Evolutionary conservation across 2,113 vertebrate genomes (phyloP).

Genomic region (Hippoglossus stenolepis): DNA sequence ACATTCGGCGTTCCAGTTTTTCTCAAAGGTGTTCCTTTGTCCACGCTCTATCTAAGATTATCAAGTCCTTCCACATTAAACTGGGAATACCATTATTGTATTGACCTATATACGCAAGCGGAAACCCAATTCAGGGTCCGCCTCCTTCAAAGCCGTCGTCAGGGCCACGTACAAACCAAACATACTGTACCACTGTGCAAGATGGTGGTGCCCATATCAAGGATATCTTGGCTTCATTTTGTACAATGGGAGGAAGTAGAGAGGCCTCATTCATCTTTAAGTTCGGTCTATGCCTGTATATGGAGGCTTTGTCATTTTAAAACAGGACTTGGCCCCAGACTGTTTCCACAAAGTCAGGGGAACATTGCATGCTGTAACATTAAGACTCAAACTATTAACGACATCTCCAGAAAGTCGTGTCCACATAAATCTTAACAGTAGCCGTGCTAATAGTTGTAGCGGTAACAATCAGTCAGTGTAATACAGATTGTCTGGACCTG

Average conservation of each 20-base stretch:
- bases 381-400: neutral
- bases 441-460: neutral
- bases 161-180: no score
- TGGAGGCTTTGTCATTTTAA: neutral
- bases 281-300: neutral
- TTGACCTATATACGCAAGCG: no score
- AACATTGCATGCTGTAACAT: neutral
- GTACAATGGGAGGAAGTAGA: no score
- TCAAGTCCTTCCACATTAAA: neutral
- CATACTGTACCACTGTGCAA: no score
- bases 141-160: no score
- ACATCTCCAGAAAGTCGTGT: neutral
- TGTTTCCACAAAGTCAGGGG: neutral
- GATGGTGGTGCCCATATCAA: neutral
- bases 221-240: neutral
- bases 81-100: neutral
- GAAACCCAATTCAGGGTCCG: neutral
- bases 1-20: neutral
- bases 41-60: neutral
- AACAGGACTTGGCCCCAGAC: neutral
- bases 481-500: conserved; percentile 16
- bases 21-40: neutral
- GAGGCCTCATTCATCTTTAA: no score
- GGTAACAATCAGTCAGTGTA: neutral
- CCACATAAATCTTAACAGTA: neutral